Evolutionary conservation across 2,797 vertebrate species (phyloP), one percentile per base, ranked within the genome.

Genomic region (Pseudochromis fuscus): DNA sequence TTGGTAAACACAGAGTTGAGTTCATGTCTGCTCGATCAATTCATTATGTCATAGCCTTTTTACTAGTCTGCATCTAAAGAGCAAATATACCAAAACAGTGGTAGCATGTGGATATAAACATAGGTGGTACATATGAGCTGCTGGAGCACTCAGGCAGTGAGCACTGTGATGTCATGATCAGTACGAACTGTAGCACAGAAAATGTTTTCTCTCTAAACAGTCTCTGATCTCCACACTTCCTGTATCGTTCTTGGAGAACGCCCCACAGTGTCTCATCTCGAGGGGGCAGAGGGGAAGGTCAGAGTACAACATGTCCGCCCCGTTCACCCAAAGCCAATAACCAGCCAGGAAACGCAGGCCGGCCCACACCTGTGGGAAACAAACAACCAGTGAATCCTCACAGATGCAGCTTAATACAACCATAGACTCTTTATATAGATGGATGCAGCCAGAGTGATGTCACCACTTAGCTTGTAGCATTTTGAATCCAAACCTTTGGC

Each of bases 311-410:
- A 85, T 1, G 0, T 18, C 2, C 0, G 51, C 69, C 6, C 42
- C 7, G 16, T 91, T 82, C 23, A 86, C 30, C 87, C 87, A 92
- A 51, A 87, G 24, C 89, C 89, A 92, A 0, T 40, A 0, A 40
- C 67, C 77, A 1, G 67, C 83, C 74, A 92, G 75, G 72, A 82
- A 92, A 28, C 66, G 77, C 23, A 92, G 85, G 13, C 86, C 83
- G 1, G 44, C 19, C 88, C 87, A 90, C 63, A 88, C 79, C 85
- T 85, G n/a, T 7, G 19, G 60, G 51, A 16, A 59, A 42, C 13
- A 56, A 59, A 44, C 25, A 23, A 16, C 19, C 3, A 13, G 18
- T 69, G 30, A 69, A 18, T 5, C 48, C 11, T 5, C 37, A 35
- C 13, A 12, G 33, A 35, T 35, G 18, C n/a, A n/a, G n/a, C n/a